These are phyloP conservation scores for Cossypha niveicapilla DNA, from an alignment of 2,797 vertebrate genomes.

Conservation along the genomic window DNA sequence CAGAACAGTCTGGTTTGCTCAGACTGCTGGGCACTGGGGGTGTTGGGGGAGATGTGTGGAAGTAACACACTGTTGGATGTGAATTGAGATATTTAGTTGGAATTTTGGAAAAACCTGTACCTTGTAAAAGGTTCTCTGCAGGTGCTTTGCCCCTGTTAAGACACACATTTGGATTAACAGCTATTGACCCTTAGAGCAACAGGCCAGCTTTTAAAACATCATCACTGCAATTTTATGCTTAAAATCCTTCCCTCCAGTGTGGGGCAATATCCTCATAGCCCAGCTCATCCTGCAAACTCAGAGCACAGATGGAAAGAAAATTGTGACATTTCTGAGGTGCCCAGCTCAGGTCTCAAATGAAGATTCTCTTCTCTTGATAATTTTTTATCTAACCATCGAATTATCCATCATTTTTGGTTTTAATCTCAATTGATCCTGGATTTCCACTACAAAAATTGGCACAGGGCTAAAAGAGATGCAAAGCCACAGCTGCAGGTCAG, in stretches of 20 bases:
- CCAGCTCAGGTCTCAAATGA: not conserved
- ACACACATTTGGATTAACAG: not conserved
- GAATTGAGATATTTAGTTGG: not conserved
- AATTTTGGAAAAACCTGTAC: not conserved
- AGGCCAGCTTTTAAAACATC: not conserved
- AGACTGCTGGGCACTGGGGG: not conserved
- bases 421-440: not conserved
- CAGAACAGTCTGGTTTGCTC: not conserved
- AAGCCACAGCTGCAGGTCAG: not conserved
- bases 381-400: not conserved
- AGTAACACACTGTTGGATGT: rapidly evolving
- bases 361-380: not conserved
- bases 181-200: not conserved
- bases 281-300: not conserved
- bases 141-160: not conserved
- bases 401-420: not conserved
- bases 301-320: not conserved
- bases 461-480: not conserved
- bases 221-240: not conserved
- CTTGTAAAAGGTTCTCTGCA: not conserved
- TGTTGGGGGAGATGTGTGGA: rapidly evolving
- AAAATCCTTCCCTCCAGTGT: not conserved
- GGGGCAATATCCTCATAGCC: not conserved
- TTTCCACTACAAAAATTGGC: not conserved
- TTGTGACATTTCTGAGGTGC: not conserved